phyloP scores from a whole-genome alignment of 2,113 vertebrate species.

The Cranoglanis bouderius region DNA sequence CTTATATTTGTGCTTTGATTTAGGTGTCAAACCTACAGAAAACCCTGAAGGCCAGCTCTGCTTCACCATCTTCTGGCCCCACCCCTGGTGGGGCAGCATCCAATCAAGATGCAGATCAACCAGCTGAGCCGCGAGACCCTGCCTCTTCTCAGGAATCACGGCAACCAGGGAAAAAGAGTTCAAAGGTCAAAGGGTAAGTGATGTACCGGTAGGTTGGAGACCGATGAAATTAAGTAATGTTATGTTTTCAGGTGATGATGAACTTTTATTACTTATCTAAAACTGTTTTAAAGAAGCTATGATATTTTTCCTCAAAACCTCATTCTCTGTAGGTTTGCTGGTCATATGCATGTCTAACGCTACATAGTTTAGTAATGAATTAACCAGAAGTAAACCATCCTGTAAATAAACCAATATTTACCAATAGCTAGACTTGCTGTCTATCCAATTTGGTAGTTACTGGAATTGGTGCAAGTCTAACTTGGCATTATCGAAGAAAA shows the following conservation, averaged over 20 bases:
- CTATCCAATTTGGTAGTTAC: neutral
- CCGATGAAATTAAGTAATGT: neutral
- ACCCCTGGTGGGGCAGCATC: conserved; percentile 86
- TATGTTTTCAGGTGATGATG: neutral
- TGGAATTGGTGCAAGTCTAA: neutral
- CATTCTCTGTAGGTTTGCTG: neutral
- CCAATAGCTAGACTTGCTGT: neutral
- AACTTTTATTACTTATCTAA: neutral
- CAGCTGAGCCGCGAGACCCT: conserved; percentile 76
- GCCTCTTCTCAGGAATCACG: conserved; percentile 92
- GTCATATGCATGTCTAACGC: too few species aligned
- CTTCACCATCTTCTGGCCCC: conserved; percentile 77
- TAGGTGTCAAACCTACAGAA: conserved; percentile 97
- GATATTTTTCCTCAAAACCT: neutral
- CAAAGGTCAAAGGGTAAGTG: conserved; percentile 95
- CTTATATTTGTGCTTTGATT: neutral
- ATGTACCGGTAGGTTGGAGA: neutral
- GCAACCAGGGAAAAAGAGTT: conserved; percentile 94
- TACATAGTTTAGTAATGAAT: too few species aligned
- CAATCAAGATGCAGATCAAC: conserved; percentile 80
- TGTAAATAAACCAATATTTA: too few species aligned
- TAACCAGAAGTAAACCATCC: too few species aligned
- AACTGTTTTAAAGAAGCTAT: neutral
- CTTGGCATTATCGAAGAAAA: too few species aligned
- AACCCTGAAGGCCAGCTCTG: conserved; percentile 90